Conservation (phyloP, 2,888 invertebrate species). For the Bellardia pandia region DNA sequence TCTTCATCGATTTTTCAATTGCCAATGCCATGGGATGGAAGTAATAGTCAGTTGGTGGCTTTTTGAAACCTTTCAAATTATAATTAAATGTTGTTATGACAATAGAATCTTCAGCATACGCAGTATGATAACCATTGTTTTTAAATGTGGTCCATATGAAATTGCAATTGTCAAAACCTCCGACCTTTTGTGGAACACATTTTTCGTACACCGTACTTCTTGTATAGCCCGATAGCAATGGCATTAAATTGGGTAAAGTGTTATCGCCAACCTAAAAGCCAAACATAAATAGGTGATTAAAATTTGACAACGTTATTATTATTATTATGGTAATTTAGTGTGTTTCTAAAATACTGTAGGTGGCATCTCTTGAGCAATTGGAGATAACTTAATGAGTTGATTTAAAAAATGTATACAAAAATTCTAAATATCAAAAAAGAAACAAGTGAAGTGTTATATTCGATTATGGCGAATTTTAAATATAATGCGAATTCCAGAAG, state of each 20-base stretch:
- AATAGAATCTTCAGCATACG: slow-evolving; percentile 91
- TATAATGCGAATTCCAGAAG: no score
- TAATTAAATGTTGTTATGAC: slow-evolving; percentile 88
- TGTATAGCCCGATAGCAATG: slow-evolving; percentile 89
- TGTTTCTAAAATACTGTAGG: no score
- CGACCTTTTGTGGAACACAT: slow-evolving; percentile 85
- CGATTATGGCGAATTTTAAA: no score
- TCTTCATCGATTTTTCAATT: slow-evolving; percentile 86
- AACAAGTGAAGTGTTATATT: no score
- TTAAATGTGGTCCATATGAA: slow-evolving; percentile 91
- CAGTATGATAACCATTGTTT: slow-evolving; percentile 89
- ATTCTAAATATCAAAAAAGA: no score
- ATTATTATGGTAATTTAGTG: no score
- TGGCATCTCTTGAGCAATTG: no score
- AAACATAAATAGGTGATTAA: background rate
- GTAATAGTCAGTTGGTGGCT: slow-evolving; percentile 92
- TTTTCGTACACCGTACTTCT: slow-evolving; percentile 83
- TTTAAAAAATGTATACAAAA: no score
- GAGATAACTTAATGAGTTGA: no score
- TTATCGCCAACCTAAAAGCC: slow-evolving; percentile 90
- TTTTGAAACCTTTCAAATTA: slow-evolving; percentile 88
- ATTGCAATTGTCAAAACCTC: slow-evolving; percentile 88
- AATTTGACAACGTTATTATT: background rate
- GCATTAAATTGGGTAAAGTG: slow-evolving; percentile 95
- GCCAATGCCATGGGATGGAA: slow-evolving; percentile 89